phyloP scores from a whole-genome alignment of 2,888 invertebrate genomes.

The Plutella xylostella region DNA sequence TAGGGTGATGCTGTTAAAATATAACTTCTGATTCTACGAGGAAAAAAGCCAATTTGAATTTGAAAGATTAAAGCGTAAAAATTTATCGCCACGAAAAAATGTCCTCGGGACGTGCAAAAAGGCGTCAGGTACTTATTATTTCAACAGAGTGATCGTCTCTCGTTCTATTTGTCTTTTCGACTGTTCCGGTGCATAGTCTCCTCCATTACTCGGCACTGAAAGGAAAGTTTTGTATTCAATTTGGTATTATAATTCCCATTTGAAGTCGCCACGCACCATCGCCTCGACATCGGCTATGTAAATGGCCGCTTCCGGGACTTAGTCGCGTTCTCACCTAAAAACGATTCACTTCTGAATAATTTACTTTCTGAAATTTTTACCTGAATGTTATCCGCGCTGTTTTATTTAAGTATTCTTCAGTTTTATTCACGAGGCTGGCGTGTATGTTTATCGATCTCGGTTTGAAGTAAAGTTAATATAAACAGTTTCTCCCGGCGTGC shows the following conservation, averaged over 20 bases:
- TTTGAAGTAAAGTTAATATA: constrained; percentile 5
- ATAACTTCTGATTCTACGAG: constrained; percentile 62
- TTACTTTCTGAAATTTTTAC: constrained; percentile 28
- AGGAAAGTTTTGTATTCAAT: constrained; percentile 73
- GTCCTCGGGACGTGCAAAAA: constrained; percentile 55
- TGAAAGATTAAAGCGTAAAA: constrained; percentile 68
- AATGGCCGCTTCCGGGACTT: constrained; percentile 64
- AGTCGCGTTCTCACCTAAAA: constrained; percentile 57
- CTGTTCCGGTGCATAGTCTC: constrained; percentile 69
- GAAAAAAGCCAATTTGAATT: constrained; percentile 66
- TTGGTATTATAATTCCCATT: constrained; percentile 72
- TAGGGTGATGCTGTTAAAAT: too few relatives aligned
- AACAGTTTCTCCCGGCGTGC: constrained; percentile 1
- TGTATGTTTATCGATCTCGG: background rate
- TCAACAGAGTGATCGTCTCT: constrained; percentile 56
- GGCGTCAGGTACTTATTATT: constrained; percentile 67
- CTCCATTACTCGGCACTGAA: constrained; percentile 70
- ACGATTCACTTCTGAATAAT: constrained; percentile 34
- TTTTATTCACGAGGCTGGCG: background rate
- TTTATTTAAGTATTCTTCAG: constrained; percentile 9
- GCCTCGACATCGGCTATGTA: constrained; percentile 68
- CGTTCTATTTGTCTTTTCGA: constrained; percentile 69
- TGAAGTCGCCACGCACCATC: constrained; percentile 70
- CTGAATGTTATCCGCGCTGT: constrained; percentile 22
- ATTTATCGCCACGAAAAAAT: constrained; percentile 61